Percentiles rank a stretch among this genome's conserved stretches.
Conservation (phyloP, 2,113 vertebrate species). For the Okapia johnstoni region DNA sequence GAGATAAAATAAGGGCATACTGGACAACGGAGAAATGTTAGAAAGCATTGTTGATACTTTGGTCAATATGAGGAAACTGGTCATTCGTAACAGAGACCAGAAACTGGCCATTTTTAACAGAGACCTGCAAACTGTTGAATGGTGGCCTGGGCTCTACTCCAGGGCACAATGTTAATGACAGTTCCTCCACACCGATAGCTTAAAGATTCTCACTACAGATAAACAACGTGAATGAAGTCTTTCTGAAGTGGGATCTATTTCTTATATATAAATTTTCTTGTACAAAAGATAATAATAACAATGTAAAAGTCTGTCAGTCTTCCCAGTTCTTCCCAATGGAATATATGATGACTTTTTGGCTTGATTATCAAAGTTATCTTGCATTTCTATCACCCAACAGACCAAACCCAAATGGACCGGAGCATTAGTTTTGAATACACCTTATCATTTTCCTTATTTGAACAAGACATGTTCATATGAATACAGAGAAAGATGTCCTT, state of each 20-base stretch:
- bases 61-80: neutral
- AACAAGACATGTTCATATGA: neutral
- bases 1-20: neutral
- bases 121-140: neutral
- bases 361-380: neutral
- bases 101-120: neutral
- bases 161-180: neutral
- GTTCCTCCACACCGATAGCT: neutral
- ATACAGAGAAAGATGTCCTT: neutral
- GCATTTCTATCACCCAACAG: neutral
- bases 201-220: neutral
- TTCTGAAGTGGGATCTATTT: neutral
- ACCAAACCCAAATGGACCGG: neutral
- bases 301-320: neutral
- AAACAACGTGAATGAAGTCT: neutral
- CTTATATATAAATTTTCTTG: neutral
- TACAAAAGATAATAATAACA: neutral
- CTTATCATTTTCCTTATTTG: neutral
- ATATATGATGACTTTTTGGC: neutral
- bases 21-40: neutral
- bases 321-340: neutral
- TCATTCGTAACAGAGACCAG: neutral
- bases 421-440: neutral
- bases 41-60: neutral
- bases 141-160: neutral